Base-by-base conservation (phyloP, 1,140 invertebrate genomes). In the Pseudomyrmex cubaensis region DNA sequence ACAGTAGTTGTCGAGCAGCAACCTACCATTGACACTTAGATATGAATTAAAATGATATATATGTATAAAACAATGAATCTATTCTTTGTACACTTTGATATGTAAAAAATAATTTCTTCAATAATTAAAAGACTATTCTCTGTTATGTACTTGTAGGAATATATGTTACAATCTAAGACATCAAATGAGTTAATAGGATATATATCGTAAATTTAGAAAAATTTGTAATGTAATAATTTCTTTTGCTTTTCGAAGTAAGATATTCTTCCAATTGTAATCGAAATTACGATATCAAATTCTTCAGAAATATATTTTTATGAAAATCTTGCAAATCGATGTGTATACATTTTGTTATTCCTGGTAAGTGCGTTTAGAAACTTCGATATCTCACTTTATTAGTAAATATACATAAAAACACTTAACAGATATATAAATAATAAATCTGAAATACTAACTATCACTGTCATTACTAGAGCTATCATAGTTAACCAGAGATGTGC, bases 391-490 rank as follows among this genome's bases (percentile, higher is more conserved):
- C 57, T 57, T 67, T 62, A 61, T 70, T 35, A 87, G 85, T 70
- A 72, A 83, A 86, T 82, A 75, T 86, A 83, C 64, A 46, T 87
- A 75, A 86, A 66, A 85, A 90, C 20, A 77, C 64, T 35, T 70
- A 61, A 64, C 69, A 44, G 70, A 75, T 57, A 89, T 85, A 88
- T 66, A n/a, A 50, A n/a, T 77, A 78, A 50, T 7, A 63, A 12
- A 22, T 13, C 20, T 61, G 64, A 86, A 56, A 85, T 82, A 66
- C 20, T 94, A 94, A n/a, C 82, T 84, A 83, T 94, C 92, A 78
- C 89, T 94, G 64, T 94, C 93, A 4, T 93, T 93, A 82, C 92
- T 94, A 35, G 93, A 93, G 82, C 86, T 91, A 78, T 92, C 93
- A 25, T 94, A 94, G 83, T 90, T 93, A 10, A 94, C 94, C 25